phyloP scores from a whole-genome alignment of 2,888 invertebrate species.

The Hemistola chrysoprasaria region DNA sequence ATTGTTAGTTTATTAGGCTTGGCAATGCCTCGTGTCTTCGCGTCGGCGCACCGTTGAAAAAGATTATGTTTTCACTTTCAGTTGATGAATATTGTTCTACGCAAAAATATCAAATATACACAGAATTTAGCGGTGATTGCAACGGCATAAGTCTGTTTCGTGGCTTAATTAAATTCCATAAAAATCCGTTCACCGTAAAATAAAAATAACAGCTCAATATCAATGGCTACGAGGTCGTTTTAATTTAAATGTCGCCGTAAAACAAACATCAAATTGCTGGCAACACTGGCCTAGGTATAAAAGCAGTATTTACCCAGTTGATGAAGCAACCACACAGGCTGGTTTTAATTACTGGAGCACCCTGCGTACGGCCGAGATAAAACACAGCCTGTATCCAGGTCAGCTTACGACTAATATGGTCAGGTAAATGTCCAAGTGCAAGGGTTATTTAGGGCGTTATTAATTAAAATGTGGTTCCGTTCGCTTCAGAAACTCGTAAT shows the following conservation, averaged over 20 bases:
- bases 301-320: slow-evolving; percentile 35
- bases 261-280: slow-evolving; percentile 15
- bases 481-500: not conserved
- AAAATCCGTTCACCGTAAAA: not conserved
- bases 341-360: slow-evolving; percentile 50
- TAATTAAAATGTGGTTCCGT: slow-evolving; percentile 18
- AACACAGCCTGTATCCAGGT: slow-evolving; percentile 47
- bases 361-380: slow-evolving; percentile 45
- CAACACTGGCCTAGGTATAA: slow-evolving; percentile 11
- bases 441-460: slow-evolving; percentile 16
- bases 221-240: slow-evolving; percentile 8
- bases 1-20: slow-evolving; percentile 38
- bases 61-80: too few species aligned
- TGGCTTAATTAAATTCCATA: too few species aligned
- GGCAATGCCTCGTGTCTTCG: too few species aligned
- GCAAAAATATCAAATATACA: too few species aligned
- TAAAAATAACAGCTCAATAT: slow-evolving; percentile 1
- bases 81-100: too few species aligned
- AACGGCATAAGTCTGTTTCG: too few species aligned
- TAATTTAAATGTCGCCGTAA: slow-evolving; percentile 15
- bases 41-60: too few species aligned
- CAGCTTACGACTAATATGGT: slow-evolving; percentile 25
- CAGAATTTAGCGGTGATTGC: too few species aligned
- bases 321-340: slow-evolving; percentile 37
- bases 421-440: slow-evolving; percentile 7